A percentile compares a stretch with the other conserved stretches of the same genome.
Evolutionary conservation across 2,113 vertebrate genomes (phyloP).

Genomic region (Nycticebus coucang): DNA sequence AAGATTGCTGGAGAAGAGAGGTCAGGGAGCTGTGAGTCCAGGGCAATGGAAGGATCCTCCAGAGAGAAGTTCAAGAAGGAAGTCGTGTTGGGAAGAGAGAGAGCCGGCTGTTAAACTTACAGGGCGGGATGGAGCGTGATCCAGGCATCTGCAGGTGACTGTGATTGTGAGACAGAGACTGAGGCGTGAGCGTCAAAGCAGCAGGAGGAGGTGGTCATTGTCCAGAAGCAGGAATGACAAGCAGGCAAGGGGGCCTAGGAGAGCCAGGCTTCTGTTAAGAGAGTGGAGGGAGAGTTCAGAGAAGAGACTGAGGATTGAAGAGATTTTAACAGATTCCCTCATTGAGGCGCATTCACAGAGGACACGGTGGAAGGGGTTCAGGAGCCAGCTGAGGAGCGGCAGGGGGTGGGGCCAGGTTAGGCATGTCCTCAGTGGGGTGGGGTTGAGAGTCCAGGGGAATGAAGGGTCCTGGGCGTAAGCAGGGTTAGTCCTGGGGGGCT

Average conservation of each 20-base stretch:
- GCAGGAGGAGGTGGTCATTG: background rate
- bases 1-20: background rate
- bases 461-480: background rate
- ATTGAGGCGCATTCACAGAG: background rate
- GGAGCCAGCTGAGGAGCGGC: background rate
- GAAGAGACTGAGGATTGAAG: background rate
- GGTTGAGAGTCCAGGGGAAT: too few relatives aligned
- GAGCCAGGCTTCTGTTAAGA: background rate
- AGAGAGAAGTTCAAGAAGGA: background rate
- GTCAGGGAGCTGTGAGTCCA: background rate
- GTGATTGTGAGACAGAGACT: background rate
- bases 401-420: too few relatives aligned
- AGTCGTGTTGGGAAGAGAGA: background rate
- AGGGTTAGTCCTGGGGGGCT: background rate
- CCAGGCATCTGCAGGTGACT: background rate
- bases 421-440: too few relatives aligned
- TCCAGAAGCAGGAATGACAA: background rate
- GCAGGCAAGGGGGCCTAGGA: background rate
- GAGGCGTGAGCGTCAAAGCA: background rate
- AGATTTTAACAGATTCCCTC: background rate
- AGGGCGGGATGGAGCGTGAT: too few relatives aligned
- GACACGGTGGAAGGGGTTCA: background rate
- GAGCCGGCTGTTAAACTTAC: background rate
- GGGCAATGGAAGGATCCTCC: background rate
- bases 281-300: background rate